A percentile compares a stretch with the other conserved stretches of the same genome.
phyloP scores from a whole-genome alignment of 64 coral and sea anemone species.

The Dendrophyllia cribrosa region DNA sequence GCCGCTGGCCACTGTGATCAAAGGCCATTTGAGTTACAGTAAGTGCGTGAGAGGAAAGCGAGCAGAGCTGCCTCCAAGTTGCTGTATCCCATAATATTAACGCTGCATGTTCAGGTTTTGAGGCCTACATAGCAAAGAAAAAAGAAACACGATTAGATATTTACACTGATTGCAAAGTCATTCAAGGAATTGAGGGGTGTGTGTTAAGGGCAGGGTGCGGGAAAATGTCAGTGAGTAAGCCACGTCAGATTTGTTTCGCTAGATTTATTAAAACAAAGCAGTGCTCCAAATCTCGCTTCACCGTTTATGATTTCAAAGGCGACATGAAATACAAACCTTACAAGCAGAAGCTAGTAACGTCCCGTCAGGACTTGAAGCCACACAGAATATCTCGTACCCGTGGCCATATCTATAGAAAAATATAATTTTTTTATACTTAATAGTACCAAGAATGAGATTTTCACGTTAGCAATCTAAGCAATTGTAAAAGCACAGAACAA shows the following conservation, averaged over 20 bases:
- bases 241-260: too few relatives aligned
- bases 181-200: neutral
- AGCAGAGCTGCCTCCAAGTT: constrained; percentile 85
- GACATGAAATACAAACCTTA: constrained; percentile 66
- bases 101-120: constrained; percentile 93
- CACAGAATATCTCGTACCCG: constrained; percentile 92
- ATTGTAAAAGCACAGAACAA: too few relatives aligned
- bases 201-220: too few relatives aligned
- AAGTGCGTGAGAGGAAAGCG: constrained; percentile 75
- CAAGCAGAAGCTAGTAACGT: constrained; percentile 88
- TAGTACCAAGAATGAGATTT: too few relatives aligned
- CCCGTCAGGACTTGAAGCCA: constrained; percentile 81
- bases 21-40: constrained; percentile 97
- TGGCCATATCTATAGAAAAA: constrained; percentile 83
- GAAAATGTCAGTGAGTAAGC: too few relatives aligned
- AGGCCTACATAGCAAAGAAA: constrained; percentile 53
- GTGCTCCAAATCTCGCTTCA: too few relatives aligned
- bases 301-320: too few relatives aligned
- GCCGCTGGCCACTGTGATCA: constrained; percentile 76
- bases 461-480: too few relatives aligned
- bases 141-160: neutral
- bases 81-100: constrained; percentile 93
- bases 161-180: neutral
- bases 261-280: too few relatives aligned
- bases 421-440: neutral